phyloP scores from a whole-genome alignment of 2,113 vertebrate species.

The Nannospalax galili region DNA sequence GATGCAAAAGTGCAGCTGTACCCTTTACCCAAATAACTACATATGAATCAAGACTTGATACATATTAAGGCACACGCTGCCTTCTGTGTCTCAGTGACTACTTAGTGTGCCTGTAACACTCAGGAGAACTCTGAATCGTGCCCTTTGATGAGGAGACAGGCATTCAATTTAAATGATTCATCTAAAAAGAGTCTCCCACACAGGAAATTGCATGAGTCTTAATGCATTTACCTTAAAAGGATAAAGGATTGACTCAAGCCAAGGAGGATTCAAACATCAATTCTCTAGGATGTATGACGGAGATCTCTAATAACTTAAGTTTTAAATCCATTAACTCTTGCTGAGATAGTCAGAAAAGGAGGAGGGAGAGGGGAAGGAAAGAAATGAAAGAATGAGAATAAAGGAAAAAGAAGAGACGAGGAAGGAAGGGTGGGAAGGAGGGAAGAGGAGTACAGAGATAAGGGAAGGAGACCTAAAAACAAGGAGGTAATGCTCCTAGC shows the following conservation, averaged over 20 bases:
- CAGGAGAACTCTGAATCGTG: slow-evolving; percentile 66
- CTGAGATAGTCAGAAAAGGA: neutral
- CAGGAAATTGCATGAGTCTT: slow-evolving; percentile 75
- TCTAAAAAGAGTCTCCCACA: slow-evolving; percentile 79
- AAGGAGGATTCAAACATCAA: slow-evolving; percentile 75
- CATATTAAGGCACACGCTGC: slow-evolving; percentile 34
- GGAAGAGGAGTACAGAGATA: neutral
- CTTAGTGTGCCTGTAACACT: slow-evolving; percentile 46
- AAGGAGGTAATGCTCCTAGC: neutral
- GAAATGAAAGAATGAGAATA: no score
- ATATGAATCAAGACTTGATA: slow-evolving; percentile 50
- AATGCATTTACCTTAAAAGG: slow-evolving; percentile 80
- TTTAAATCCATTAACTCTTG: slow-evolving; percentile 73
- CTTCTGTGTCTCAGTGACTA: slow-evolving; percentile 59
- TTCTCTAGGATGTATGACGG: slow-evolving; percentile 58
- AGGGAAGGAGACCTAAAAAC: neutral
- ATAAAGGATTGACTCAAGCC: slow-evolving; percentile 78
- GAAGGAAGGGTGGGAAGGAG: accelerated
- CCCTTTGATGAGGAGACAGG: slow-evolving; percentile 71
- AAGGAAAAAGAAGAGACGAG: neutral
- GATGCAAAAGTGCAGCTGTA: slow-evolving; percentile 32
- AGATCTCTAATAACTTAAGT: slow-evolving; percentile 63
- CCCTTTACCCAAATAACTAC: slow-evolving; percentile 48
- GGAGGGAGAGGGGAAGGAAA: accelerated
- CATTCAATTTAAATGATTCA: slow-evolving; percentile 80